Conservation (phyloP, 2,113 vertebrate genomes). For the Peromyscus leucopus region DNA sequence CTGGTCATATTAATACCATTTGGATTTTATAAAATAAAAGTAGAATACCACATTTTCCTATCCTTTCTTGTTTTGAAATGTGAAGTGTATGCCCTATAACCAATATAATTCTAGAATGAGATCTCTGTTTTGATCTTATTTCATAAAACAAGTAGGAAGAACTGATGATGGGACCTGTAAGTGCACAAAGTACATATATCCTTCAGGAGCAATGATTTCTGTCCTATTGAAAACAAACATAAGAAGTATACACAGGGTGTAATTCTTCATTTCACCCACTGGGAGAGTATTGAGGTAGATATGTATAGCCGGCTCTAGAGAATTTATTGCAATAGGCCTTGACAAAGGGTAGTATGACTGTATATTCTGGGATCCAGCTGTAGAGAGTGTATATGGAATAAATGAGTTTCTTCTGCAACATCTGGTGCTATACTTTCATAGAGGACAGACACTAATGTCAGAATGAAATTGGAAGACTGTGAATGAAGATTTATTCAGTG, state of each 20-base stretch:
- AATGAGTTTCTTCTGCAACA: background rate
- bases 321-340: background rate
- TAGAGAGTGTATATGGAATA: background rate
- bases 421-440: background rate
- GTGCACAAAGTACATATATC: background rate
- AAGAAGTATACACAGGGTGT: background rate
- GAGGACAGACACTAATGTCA: background rate
- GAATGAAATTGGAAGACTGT: background rate
- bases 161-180: background rate
- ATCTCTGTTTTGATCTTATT: background rate
- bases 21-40: constrained; percentile 20
- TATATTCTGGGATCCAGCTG: background rate
- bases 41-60: background rate
- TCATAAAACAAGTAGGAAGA: background rate
- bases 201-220: background rate
- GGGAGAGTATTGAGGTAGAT: background rate
- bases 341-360: background rate
- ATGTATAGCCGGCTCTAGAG: background rate
- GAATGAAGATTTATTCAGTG: background rate
- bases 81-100: background rate
- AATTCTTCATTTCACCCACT: background rate
- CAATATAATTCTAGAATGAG: background rate
- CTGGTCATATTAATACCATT: background rate
- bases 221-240: background rate
- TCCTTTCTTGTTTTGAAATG: background rate